A percentile compares a stretch with the other conserved stretches of the same genome.
Evolutionary conservation across 2,113 vertebrate genomes (phyloP).

Genomic region (Taxidea taxus): DNA sequence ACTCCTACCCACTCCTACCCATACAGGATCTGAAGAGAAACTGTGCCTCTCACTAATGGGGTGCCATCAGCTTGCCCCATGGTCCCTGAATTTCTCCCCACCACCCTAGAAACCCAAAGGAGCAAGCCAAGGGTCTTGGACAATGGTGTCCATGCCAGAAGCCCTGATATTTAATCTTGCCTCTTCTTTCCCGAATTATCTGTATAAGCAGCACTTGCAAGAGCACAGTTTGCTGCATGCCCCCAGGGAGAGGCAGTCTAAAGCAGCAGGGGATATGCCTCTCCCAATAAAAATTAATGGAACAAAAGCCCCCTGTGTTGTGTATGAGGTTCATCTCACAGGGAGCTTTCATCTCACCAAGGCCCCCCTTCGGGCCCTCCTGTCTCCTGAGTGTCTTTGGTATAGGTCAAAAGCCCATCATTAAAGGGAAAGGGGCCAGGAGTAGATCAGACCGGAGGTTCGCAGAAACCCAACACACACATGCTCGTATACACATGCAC

Average conservation of each 20-base stretch:
- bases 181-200: not conserved
- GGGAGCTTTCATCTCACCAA: slow-evolving; percentile 40
- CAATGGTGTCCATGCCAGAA: not conserved
- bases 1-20: not conserved
- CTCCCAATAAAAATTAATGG: slow-evolving; percentile 74
- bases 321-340: slow-evolving; percentile 34
- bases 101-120: no score
- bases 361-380: slow-evolving; percentile 14
- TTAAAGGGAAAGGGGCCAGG: not conserved
- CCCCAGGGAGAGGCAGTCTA: slow-evolving; percentile 19
- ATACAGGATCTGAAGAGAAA: not conserved
- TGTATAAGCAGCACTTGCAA: not conserved
- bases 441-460: not conserved
- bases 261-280: slow-evolving; percentile 46
- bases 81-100: not conserved
- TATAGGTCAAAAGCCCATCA: slow-evolving; percentile 29
- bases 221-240: slow-evolving; percentile 28
- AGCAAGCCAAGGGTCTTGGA: not conserved
- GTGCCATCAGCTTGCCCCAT: not conserved
- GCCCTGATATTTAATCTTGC: not conserved
- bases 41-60: not conserved
- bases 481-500: not conserved
- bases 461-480: not conserved
- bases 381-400: slow-evolving; percentile 31
- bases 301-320: slow-evolving; percentile 48